Evolutionary conservation across 2,797 vertebrate species (phyloP).

Genomic region (Chromis chromis): DNA sequence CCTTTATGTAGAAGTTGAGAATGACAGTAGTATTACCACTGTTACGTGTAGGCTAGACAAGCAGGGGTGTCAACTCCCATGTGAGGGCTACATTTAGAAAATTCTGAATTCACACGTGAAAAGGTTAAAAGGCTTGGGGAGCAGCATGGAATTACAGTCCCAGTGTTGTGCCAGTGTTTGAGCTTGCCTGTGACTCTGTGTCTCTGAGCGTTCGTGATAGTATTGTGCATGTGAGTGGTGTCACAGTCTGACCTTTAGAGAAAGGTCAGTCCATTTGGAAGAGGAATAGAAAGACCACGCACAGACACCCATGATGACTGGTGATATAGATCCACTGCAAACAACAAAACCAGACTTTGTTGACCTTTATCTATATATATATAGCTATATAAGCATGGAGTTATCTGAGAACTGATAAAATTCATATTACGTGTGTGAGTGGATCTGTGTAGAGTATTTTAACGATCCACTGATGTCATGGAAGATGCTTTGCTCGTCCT

Average conservation of each 20-base stretch:
- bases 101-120: slow-evolving; percentile 27
- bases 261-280: slow-evolving; percentile 78
- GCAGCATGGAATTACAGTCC: slow-evolving; percentile 39
- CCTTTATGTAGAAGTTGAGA: not conserved
- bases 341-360: slow-evolving; percentile 62
- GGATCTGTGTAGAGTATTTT: slow-evolving; percentile 18
- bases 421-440: slow-evolving; percentile 14
- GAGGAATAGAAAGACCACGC: slow-evolving; percentile 63
- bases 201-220: slow-evolving; percentile 51
- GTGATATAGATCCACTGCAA: slow-evolving; percentile 64
- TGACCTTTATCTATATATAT: slow-evolving; percentile 72
- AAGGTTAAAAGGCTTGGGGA: slow-evolving; percentile 58
- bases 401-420: slow-evolving; percentile 53
- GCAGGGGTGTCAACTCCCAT: slow-evolving; percentile 2
- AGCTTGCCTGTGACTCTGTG: slow-evolving; percentile 46
- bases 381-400: slow-evolving; percentile 44
- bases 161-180: slow-evolving; percentile 44
- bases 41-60: not conserved
- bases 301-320: slow-evolving; percentile 61
- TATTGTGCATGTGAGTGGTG: slow-evolving; percentile 80
- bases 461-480: not conserved
- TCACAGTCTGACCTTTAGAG: slow-evolving; percentile 78
- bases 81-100: slow-evolving; percentile 9
- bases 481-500: slow-evolving; percentile 1
- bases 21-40: not conserved